Conservation (phyloP, 2,888 invertebrate genomes). For the Rhogogaster chlorosoma region DNA sequence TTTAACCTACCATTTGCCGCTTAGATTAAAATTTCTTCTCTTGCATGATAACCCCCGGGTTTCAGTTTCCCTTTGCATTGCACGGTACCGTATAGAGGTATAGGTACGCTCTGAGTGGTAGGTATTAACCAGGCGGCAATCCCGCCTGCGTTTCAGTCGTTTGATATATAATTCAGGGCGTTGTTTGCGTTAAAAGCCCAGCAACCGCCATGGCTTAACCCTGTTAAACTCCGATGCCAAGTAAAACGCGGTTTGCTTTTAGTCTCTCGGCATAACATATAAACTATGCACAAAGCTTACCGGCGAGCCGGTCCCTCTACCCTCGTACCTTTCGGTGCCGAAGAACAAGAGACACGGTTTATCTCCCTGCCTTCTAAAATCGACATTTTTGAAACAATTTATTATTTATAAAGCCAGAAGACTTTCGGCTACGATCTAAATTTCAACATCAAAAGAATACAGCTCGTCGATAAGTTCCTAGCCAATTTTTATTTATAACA, state of each 20-base stretch:
- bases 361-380: conserved; percentile 14
- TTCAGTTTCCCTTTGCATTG: conserved; percentile 41
- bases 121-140: conserved; percentile 74
- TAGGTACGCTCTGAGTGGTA: conserved; percentile 63
- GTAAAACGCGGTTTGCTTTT: conserved; percentile 77
- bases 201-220: conserved; percentile 76
- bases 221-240: conserved; percentile 77
- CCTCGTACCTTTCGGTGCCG: neutral
- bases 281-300: conserved; percentile 76
- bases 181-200: conserved; percentile 77
- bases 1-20: neutral
- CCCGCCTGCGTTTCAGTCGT: conserved; percentile 72
- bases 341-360: neutral
- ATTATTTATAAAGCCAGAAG: neutral
- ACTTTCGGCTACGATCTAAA: neutral
- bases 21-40: neutral
- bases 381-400: neutral
- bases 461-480: no score
- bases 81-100: conserved; percentile 2
- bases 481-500: neutral
- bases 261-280: conserved; percentile 71
- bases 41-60: neutral
- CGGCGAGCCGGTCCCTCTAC: conserved; percentile 49
- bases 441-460: neutral
- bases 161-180: conserved; percentile 76